These are phyloP conservation scores for Patiria pectinifera DNA, from an alignment of 53 echinoderm and acorn worm genomes.

Conservation along the genomic window DNA sequence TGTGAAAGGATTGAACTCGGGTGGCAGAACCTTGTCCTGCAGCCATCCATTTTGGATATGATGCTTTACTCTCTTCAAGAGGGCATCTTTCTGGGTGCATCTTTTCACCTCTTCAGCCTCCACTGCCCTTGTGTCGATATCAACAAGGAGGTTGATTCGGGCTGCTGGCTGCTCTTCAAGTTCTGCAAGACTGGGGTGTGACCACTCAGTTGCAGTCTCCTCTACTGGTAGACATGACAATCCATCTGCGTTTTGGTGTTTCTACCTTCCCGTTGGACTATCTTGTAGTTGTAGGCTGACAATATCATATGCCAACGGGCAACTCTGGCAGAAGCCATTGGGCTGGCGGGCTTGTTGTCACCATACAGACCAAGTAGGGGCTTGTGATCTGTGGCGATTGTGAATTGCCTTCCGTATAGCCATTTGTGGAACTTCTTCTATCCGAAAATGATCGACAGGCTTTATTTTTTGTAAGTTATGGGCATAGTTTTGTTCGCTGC, in stretches of 20 bases:
- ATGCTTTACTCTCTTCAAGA: constrained; percentile 33
- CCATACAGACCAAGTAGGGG: background rate
- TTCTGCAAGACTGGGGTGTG: constrained; percentile 20
- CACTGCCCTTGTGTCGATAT: constrained; percentile 62
- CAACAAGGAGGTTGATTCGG: constrained; percentile 35
- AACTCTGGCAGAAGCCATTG: constrained; percentile 58
- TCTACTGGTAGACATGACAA: constrained; percentile 61
- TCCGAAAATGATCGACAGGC: constrained; percentile 64
- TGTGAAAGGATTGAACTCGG: constrained; percentile 39
- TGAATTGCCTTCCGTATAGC: constrained; percentile 33
- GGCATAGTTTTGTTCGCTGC: constrained; percentile 68
- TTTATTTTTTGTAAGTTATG: constrained; percentile 67
- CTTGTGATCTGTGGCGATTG: background rate
- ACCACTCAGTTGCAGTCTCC: constrained; percentile 2
- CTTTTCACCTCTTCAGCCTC: constrained; percentile 50
- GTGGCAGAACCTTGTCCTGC: background rate
- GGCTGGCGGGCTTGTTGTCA: constrained; percentile 56
- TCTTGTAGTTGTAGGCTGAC: background rate
- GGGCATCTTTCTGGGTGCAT: constrained; percentile 40
- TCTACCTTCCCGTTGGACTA: constrained; percentile 55
- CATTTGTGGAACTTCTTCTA: constrained; percentile 73
- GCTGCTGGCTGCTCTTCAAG: constrained; percentile 15
- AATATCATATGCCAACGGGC: constrained; percentile 62
- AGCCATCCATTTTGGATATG: constrained; percentile 67
- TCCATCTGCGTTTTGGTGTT: constrained; percentile 71